Evolutionary conservation across 64 coral and sea anemone genomes (phyloP).

Genomic region (Dendronephthya gigantea): DNA sequence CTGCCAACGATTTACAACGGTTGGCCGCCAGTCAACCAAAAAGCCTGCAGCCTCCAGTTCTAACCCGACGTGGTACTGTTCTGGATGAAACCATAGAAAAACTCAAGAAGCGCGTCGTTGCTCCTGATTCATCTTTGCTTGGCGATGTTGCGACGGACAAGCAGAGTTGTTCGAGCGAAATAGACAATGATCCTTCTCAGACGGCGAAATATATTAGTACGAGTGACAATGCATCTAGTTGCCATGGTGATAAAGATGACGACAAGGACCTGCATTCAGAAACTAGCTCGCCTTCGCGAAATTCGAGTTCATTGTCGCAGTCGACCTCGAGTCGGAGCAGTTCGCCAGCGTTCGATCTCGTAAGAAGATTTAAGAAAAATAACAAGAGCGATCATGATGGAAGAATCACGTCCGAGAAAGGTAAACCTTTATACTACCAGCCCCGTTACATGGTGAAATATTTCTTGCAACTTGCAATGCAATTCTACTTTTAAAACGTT

Average conservation of each 20-base stretch:
- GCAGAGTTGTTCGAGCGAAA: neutral
- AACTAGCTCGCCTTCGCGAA: neutral
- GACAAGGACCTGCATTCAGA: neutral
- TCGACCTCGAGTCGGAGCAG: neutral
- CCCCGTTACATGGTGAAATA: too few relatives aligned
- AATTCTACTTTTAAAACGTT: too few relatives aligned
- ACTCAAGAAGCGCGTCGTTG: neutral
- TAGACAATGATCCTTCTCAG: neutral
- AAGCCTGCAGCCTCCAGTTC: neutral
- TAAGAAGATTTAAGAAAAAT: neutral
- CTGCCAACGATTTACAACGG: constrained; percentile 1
- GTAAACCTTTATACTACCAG: neutral
- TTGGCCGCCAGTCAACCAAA: constrained; percentile 6
- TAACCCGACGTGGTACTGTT: neutral
- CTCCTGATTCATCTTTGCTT: neutral
- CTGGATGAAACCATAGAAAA: constrained; percentile 14
- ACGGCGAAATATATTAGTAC: neutral
- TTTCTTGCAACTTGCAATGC: too few relatives aligned
- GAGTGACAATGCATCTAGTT: neutral
- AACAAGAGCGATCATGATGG: neutral
- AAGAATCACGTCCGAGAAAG: neutral
- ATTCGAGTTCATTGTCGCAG: neutral
- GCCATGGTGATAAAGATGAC: neutral
- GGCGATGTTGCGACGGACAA: neutral
- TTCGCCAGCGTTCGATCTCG: neutral